These are phyloP conservation scores for Dipus sagitta DNA, from an alignment of 2,797 vertebrate genomes.

Conservation along the genomic window DNA sequence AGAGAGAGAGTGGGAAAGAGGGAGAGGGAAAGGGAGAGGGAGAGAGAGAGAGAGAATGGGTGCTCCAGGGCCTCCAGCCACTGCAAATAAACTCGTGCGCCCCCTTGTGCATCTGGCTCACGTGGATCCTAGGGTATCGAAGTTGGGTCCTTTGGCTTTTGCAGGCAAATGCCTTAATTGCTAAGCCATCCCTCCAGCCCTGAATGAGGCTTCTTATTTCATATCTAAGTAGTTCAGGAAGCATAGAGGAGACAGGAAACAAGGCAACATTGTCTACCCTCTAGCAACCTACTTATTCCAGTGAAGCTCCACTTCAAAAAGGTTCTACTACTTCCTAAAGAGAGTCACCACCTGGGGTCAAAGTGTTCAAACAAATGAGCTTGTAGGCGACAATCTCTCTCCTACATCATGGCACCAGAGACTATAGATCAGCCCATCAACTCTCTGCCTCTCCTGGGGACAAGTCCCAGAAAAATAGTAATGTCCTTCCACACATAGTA, in stretches of 20 bases:
- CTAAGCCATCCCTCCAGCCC: too few relatives aligned
- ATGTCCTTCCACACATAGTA: rapidly evolving
- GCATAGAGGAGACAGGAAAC: neutral
- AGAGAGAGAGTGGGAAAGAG: too few relatives aligned
- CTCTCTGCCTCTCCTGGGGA: neutral
- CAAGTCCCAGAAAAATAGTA: neutral
- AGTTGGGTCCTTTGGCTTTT: too few relatives aligned
- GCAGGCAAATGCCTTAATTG: too few relatives aligned
- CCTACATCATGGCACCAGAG: neutral
- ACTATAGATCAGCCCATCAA: neutral
- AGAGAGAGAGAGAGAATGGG: too few relatives aligned
- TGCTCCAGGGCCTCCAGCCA: too few relatives aligned
- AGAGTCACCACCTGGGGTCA: neutral
- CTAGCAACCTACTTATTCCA: neutral
- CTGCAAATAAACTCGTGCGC: too few relatives aligned
- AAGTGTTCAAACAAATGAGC: neutral
- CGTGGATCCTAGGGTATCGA: too few relatives aligned
- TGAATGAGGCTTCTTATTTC: neutral
- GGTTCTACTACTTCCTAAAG: neutral
- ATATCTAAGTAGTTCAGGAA: neutral
- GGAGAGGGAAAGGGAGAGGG: too few relatives aligned
- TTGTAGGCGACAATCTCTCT: neutral
- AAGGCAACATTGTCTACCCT: too few relatives aligned
- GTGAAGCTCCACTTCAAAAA: neutral
- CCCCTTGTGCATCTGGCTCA: too few relatives aligned